Evolutionary conservation across 2,113 vertebrate genomes (phyloP), one percentile per base, ranked within the genome.

Genomic region (Osmerus mordax): DNA sequence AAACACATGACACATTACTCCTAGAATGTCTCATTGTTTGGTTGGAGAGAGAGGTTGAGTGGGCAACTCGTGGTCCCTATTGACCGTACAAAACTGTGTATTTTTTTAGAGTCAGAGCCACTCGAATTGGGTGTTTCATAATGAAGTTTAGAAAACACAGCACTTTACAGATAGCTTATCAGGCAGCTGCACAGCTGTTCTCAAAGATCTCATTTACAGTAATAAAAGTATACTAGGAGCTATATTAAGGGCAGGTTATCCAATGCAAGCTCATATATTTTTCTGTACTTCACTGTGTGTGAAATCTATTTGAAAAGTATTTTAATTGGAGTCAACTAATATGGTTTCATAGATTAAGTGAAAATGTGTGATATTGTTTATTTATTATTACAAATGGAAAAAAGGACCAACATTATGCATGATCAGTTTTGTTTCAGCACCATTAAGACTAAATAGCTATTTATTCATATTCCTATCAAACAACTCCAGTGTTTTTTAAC

Each of bases 1-100:
- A 86, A 87, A 89, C 87, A 83, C 80, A 84, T 72, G 78, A 85
- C 86, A 83, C 82, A 77, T 68, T 70, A 41, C 74, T 87, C 73
- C 72, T 79, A 77, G 89, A 87, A 87, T 75, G 81, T 76, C 70
- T 87, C 89, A 87, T 89, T 90, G 88, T 87, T 81, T 63, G 64
- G 60, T 32, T 77, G 74, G 75, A 78, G 83, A 69, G 81, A 36
- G 68, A 69, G 75, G 77, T 68, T 23, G 82, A 82, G 83, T 81
- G 82, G 79, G 86, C 80, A 77, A 83, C 79, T 76, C 74, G 61
- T 61, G 80, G 61, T 88, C 82, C 77, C 83, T 51, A 54, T 74
- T 81, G 84, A 87, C 82, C 80, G 78, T 1, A 52, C 65, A 41
- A 5, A 81, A 81, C 64, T 78, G 65, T 23, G 61, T 81, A 78